A percentile compares a stretch with the other conserved stretches of the same genome.
These are phyloP conservation scores for Poeciliopsis turrubarensis DNA, from an alignment of 2,113 vertebrate genomes.

Conservation along the genomic window DNA sequence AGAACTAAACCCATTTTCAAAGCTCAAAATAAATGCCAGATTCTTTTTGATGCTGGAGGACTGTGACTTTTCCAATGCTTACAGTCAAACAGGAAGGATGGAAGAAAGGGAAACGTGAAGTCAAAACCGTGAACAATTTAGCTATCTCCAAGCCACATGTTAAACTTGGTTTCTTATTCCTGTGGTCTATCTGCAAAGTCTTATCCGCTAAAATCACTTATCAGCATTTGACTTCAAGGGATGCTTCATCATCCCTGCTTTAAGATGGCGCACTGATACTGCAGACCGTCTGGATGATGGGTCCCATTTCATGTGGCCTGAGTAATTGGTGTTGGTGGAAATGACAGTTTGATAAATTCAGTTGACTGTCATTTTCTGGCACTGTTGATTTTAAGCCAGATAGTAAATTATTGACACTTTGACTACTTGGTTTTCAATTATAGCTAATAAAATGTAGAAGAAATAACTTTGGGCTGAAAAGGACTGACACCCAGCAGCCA, in stretches of 20 bases:
- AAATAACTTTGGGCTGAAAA: background rate
- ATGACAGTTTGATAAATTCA: slow-evolving; percentile 39
- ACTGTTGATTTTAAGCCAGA: slow-evolving; percentile 22
- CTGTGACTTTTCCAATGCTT: slow-evolving; percentile 56
- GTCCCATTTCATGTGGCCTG: slow-evolving; percentile 42
- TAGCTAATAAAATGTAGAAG: slow-evolving; percentile 1
- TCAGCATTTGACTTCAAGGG: slow-evolving; percentile 65
- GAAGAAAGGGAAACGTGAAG: slow-evolving; percentile 51
- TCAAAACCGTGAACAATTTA: slow-evolving; percentile 65
- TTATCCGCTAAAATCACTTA: slow-evolving; percentile 63
- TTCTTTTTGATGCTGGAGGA: slow-evolving; percentile 69
- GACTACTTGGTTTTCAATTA: slow-evolving; percentile 4
- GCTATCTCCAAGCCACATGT: slow-evolving; percentile 63
- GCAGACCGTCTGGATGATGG: slow-evolving; percentile 37
- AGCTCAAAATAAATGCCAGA: slow-evolving; percentile 74
- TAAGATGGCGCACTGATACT: slow-evolving; percentile 48
- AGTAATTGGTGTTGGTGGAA: slow-evolving; percentile 40
- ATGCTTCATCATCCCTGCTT: slow-evolving; percentile 56
- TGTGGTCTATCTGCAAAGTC: slow-evolving; percentile 44
- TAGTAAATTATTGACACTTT: slow-evolving; percentile 15
- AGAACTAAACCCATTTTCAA: slow-evolving; percentile 73
- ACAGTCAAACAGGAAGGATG: slow-evolving; percentile 58
- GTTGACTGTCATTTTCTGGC: slow-evolving; percentile 17
- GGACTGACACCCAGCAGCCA: background rate
- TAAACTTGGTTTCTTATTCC: slow-evolving; percentile 50